phyloP scores from a whole-genome alignment of 2,113 vertebrate genomes.

The Panthera tigris region DNA sequence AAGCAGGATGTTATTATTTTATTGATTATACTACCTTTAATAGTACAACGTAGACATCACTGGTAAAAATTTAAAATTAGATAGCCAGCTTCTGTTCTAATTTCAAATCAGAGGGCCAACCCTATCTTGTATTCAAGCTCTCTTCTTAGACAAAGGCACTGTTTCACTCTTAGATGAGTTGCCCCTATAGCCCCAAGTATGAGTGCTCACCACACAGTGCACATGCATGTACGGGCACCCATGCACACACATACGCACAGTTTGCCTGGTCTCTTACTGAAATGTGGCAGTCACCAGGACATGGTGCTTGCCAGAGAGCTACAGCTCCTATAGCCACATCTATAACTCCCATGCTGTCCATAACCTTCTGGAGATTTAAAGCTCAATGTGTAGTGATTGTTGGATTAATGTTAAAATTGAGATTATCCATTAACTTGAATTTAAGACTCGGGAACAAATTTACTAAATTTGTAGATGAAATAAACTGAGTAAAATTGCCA shows the following conservation, averaged over 20 bases:
- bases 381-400: not conserved
- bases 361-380: not conserved
- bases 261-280: not conserved
- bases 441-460: constrained; percentile 42
- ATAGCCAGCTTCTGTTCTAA: not conserved
- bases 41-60: not conserved
- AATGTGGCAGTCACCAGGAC: not conserved
- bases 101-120: not conserved
- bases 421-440: constrained; percentile 27
- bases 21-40: constrained; percentile 8
- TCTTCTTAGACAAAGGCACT: not conserved
- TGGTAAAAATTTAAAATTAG: not conserved
- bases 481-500: not conserved
- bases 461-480: not conserved
- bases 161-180: not conserved
- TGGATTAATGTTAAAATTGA: not conserved
- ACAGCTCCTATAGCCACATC: not conserved
- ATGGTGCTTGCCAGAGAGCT: not conserved
- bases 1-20: not conserved
- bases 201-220: not conserved
- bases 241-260: not conserved
- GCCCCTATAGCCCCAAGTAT: not conserved
- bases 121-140: not conserved
- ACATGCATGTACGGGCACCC: no score
- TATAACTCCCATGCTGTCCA: not conserved